Evolutionary conservation across 2,888 invertebrate species (phyloP).

Genomic region (Myopa testacea): DNA sequence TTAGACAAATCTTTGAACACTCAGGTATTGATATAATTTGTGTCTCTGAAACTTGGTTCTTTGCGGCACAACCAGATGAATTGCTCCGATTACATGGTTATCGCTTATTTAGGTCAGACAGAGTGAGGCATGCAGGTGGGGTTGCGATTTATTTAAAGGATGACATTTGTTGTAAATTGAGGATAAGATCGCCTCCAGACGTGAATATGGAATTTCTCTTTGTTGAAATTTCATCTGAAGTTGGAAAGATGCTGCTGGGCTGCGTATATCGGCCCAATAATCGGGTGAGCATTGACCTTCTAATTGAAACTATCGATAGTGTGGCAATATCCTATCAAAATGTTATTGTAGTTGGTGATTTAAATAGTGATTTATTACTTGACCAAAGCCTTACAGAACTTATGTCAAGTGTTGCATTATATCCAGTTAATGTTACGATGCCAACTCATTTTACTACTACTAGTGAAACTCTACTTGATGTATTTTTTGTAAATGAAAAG

Average conservation of each 20-base stretch:
- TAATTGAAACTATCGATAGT: neutral
- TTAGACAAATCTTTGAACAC: too few species aligned
- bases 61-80: neutral
- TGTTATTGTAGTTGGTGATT: slow-evolving; percentile 11
- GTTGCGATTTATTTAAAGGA: slow-evolving; percentile 19
- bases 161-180: slow-evolving; percentile 4
- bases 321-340: neutral
- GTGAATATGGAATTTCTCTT: too few species aligned
- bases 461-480: too few species aligned
- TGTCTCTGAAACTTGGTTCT: too few species aligned
- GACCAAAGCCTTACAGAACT: neutral
- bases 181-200: neutral
- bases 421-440: slow-evolving; percentile 6
- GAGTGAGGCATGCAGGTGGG: slow-evolving; percentile 3
- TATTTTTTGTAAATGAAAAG: too few species aligned
- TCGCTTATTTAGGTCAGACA: slow-evolving; percentile 5
- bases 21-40: too few species aligned
- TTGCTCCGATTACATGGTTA: neutral
- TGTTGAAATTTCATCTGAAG: too few species aligned
- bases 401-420: neutral
- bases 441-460: neutral
- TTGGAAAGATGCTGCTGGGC: neutral
- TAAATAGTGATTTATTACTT: neutral
- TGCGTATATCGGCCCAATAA: neutral
- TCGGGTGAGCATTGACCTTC: neutral